Conservation (phyloP, 2,888 invertebrate genomes). For the Drosophila niveifrons region DNA sequence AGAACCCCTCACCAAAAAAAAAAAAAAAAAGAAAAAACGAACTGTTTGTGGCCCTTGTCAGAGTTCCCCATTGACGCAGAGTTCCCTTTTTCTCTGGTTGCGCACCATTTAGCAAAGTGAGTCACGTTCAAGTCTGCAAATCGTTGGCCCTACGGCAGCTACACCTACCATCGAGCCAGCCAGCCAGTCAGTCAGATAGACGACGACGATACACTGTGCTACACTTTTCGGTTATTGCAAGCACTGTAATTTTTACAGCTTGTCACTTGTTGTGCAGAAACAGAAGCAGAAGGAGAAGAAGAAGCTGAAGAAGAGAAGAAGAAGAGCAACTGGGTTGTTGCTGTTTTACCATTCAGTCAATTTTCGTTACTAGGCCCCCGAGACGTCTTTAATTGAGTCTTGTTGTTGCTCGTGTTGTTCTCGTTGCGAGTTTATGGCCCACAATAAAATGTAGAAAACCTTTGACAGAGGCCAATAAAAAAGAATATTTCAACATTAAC, state of each 20-base stretch:
- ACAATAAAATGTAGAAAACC: constrained; percentile 64
- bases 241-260: constrained; percentile 74
- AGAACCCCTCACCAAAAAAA: neutral
- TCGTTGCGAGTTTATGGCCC: constrained; percentile 65
- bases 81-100: constrained; percentile 49
- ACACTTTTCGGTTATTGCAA: constrained; percentile 69
- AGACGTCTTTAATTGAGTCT: constrained; percentile 77
- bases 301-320: constrained; percentile 1
- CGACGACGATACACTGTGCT: constrained; percentile 63
- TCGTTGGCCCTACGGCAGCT: constrained; percentile 71
- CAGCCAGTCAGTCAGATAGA: constrained; percentile 15
- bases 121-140: constrained; percentile 79
- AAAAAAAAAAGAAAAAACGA: constrained; percentile 9
- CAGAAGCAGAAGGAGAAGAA: neutral
- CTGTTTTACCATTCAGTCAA: constrained; percentile 69
- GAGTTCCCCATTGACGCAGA: constrained; percentile 23
- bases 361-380: constrained; percentile 77
- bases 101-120: constrained; percentile 81
- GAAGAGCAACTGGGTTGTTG: constrained; percentile 16
- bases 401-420: constrained; percentile 47
- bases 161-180: no score
- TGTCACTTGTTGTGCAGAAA: constrained; percentile 71
- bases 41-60: constrained; percentile 10
- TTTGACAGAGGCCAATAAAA: constrained; percentile 64
- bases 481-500: constrained; percentile 63